Evolutionary conservation across 2,113 vertebrate species (phyloP), one percentile per base, ranked within the genome.

Genomic region (Haemorhous mexicanus): DNA sequence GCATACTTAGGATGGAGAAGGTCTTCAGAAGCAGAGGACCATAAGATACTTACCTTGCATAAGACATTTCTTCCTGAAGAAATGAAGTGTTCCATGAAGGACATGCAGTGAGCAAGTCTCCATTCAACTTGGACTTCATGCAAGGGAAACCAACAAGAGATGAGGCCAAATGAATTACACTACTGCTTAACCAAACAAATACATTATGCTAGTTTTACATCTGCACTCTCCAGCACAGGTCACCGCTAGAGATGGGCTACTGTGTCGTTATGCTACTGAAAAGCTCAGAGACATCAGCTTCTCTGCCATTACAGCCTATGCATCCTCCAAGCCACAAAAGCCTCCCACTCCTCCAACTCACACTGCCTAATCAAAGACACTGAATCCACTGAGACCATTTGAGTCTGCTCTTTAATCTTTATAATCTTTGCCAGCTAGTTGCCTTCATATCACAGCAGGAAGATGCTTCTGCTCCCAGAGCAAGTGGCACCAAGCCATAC

Each of bases 331-430:
- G 50, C 18, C 59, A 62, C 32, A 77, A 56, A 35, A 75, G 10
- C 3, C 7, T 4, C 27, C 28, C 7, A 44, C 5, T 17, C 26
- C 32, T 61, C 2, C 49, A 84, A 27, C n/a, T 73, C 0, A 0
- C 43, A 67, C 82, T 66, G 39, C 49, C 33, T 69, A 86, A 95
- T 91, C 87, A 58, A 87, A 89, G 62, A 17, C 52, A 43, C 41
- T 55, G 64, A 93, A 83, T 67, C 33, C 53, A 80, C 58, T 26
- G 27, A 93, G 47, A 94, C 27, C 53, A 47, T 64, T 50, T 8
- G 56, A 72, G 47, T 77, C 84, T 87, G 73, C 43, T 86, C 84
- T 95, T 90, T 93, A 94, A 74, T 93, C 62, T 64, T 59, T 44
- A 22, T 70, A 79, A 92, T 67, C 89, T 86, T 74, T 62, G 52